Base-by-base conservation (phyloP, 2,113 vertebrate genomes). In the Haliaeetus leucogaster region DNA sequence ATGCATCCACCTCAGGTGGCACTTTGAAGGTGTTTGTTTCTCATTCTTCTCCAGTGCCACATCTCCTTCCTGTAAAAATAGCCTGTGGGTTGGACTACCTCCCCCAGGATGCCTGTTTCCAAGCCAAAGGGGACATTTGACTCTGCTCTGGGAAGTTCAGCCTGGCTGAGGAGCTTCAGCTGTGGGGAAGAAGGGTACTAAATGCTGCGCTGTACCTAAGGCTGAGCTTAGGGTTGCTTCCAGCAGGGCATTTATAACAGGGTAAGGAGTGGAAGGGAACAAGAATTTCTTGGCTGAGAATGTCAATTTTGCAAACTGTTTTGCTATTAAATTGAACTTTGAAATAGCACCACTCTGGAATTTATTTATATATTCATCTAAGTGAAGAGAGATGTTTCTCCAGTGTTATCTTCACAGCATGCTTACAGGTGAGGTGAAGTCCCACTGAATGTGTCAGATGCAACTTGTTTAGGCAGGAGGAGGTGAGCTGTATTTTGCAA, bases 361-460 rank as follows among this genome's bases (percentile, higher is more conserved):
- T 87, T 58, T 53, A 61, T 93, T 70, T 62, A 36, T 48, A 3
- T 21, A 30, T 74, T 66, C 32, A 14, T 14, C 11, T 38, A 38
- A 53, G 36, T 16, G 30, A 82, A 68, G 42, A 74, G 48, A 84
- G 27, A 5, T 45, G 10, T 53, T 94, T 89, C n/a, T 66, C 50
- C n/a, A 40, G 59, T 38, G 29, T n/a, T 79, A 59, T 14, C 30
- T 71, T 90, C 78, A 27, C 59, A 62, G 50, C 6, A 1, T 29
- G 38, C 68, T 71, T 71, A 29, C 29, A 63, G 47, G 50, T 36
- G 32, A 83, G 63, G n/a, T 29, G 29, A 85, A 43, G 34, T 40
- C 27, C 30, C 2, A 10, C 22, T 5, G 2, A 82, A 43, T 34
- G 25, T 43, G 34, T 25, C 34, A 67, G 65, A 26, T 0, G 0